Evolutionary conservation across 1,140 invertebrate species (phyloP).

Genomic region (Solenopsis invicta): DNA sequence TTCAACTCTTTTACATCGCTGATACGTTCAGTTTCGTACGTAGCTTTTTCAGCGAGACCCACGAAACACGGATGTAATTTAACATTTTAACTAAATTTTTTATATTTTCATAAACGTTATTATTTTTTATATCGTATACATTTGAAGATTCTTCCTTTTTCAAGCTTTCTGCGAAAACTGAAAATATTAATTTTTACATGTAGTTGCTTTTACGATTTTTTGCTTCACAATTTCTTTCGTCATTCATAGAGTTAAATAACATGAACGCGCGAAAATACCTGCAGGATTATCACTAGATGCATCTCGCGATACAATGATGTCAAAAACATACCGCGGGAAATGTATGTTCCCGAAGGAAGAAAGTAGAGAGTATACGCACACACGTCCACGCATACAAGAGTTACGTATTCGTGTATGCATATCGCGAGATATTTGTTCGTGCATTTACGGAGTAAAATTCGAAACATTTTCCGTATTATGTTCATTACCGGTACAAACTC

Average conservation of each 20-base stretch:
- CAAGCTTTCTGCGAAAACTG: background rate
- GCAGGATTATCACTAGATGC: background rate
- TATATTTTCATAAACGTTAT: background rate
- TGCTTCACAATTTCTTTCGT: slow-evolving; percentile 14
- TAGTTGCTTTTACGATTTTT: background rate
- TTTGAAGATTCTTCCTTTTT: slow-evolving; percentile 6
- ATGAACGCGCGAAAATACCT: background rate
- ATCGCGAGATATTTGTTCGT: background rate
- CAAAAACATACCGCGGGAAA: slow-evolving; percentile 20
- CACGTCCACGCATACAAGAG: background rate
- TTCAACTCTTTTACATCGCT: slow-evolving; percentile 4
- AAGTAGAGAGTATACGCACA: background rate
- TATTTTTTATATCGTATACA: background rate
- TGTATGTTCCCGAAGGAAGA: slow-evolving; percentile 34
- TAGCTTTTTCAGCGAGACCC: background rate
- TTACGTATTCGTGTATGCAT: background rate
- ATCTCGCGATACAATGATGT: background rate
- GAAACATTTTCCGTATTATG: slow-evolving; percentile 48
- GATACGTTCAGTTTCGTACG: background rate
- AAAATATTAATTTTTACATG: slow-evolving; percentile 22
- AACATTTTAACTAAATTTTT: background rate
- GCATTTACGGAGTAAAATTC: slow-evolving; percentile 45
- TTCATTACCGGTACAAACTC: slow-evolving; percentile 45
- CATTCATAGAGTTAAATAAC: slow-evolving; percentile 33
- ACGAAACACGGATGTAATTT: background rate